Base-by-base conservation (phyloP, 1,140 invertebrate genomes). In the Adoxophyes honmai region DNA sequence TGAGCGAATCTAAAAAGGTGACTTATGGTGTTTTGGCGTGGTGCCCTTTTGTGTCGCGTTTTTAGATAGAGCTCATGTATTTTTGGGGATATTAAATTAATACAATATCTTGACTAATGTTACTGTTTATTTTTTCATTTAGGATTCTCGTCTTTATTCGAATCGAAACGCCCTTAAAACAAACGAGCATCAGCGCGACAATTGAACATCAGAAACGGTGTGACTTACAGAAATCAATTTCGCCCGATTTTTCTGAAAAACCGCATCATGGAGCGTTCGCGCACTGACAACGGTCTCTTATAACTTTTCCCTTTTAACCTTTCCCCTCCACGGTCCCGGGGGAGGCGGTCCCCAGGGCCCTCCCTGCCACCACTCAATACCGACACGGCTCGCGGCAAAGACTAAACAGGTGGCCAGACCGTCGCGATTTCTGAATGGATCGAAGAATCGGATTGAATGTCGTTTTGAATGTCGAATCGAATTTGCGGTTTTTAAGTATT, bases 231-330 rank as follows among this genome's bases (percentile, higher is more conserved):
- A 48, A 21, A 48, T 48, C 42, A 48, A 48, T 48, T 48, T 48
- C 16, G 21, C 16, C 42, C 21, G 42, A 33, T 21, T 21, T 48
- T 48, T 48, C 18, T n/a, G 42, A 48, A 44, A 86, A 82, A 66
- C 64, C 70, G 69, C 70, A 68, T 70, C 71, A 54, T 75, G 73
- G 70, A 77, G 73, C 74, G 72, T 75, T 75, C 63, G 73, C 69
- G 71, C 79, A 56, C 55, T 78, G 84, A 81, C 84, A 87, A 87
- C 85, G 85, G 81, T 86, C 80, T 82, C 84, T 86, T 86, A 85
- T 85, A 86, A 88, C 85, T 88, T 88, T 88, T 88, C 83, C 83
- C 85, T 88, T 88, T 88, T 88, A 88, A 88, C 83, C 83, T 88
- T 88, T 83, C 75, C 77, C 64, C 66, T 48, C 52, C 55, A 34